These are phyloP conservation scores for Drosophila tropicalis DNA, from an alignment of 1,140 invertebrate genomes.

Conservation along the genomic window DNA sequence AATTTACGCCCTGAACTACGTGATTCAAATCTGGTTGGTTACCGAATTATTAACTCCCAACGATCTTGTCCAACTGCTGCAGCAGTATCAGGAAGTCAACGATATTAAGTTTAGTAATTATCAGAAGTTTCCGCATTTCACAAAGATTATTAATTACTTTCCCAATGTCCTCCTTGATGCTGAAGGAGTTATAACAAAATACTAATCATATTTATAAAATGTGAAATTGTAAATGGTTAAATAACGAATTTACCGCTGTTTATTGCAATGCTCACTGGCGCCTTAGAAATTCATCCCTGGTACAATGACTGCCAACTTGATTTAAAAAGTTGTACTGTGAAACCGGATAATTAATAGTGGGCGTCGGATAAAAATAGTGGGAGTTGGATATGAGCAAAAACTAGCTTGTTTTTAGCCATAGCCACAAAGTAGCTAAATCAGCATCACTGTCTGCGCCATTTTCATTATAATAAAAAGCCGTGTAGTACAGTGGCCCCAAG, in stretches of 20 bases:
- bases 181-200: constrained; percentile 36
- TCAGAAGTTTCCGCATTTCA: constrained; percentile 44
- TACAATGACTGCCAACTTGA: no score
- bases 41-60: constrained; percentile 5
- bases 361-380: no score
- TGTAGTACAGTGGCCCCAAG: constrained; percentile 70
- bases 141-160: constrained; percentile 53
- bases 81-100: constrained; percentile 45
- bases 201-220: neutral
- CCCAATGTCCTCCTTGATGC: constrained; percentile 42
- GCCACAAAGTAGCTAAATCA: neutral
- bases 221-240: no score
- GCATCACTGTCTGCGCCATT: constrained; percentile 60
- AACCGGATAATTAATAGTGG: no score
- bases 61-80: constrained; percentile 33
- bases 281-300: no score
- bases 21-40: constrained; percentile 47
- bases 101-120: constrained; percentile 44
- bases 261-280: no score
- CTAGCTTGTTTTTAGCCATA: neutral
- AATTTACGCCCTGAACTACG: constrained; percentile 50
- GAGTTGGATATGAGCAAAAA: neutral
- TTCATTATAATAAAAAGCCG: constrained; percentile 57
- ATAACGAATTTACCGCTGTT: neutral
- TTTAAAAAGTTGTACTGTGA: no score